Conservation (phyloP, 2,113 vertebrate species). For the Trematocara marginatum region DNA sequence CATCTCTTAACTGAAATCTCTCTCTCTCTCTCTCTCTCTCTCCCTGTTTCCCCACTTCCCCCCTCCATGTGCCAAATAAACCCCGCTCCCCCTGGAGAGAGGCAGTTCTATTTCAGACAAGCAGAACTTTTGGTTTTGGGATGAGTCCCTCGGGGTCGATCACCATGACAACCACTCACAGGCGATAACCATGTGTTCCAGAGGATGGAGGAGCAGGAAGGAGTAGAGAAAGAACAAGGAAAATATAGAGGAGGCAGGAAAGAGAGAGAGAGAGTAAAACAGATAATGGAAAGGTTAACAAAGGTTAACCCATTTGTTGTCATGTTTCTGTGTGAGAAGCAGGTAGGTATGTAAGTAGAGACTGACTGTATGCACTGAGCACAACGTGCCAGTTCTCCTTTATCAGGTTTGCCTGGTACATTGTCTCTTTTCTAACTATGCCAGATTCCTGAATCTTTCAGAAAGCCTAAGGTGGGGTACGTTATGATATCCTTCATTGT, state of each 20-base stretch:
- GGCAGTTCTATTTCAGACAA: conserved; percentile 62
- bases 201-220: conserved; percentile 26
- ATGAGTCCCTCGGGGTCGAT: conserved; percentile 67
- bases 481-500: background rate
- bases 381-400: background rate
- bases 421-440: background rate
- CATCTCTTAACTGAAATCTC: conserved; percentile 2
- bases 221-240: background rate
- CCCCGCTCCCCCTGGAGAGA: conserved; percentile 24
- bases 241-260: background rate
- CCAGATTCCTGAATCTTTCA: background rate
- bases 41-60: background rate
- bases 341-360: background rate
- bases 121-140: conserved; percentile 71
- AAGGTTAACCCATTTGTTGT: background rate
- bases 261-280: background rate
- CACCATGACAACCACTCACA: conserved; percentile 71
- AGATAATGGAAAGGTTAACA: conserved; percentile 16
- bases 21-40: background rate
- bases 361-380: background rate
- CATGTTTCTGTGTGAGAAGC: background rate
- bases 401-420: background rate
- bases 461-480: background rate
- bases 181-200: conserved; percentile 62
- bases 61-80: conserved; percentile 24